A percentile compares a stretch with the other conserved stretches of the same genome.
phyloP scores from a whole-genome alignment of 2,113 vertebrate species.

The Neogobius melanostomus region DNA sequence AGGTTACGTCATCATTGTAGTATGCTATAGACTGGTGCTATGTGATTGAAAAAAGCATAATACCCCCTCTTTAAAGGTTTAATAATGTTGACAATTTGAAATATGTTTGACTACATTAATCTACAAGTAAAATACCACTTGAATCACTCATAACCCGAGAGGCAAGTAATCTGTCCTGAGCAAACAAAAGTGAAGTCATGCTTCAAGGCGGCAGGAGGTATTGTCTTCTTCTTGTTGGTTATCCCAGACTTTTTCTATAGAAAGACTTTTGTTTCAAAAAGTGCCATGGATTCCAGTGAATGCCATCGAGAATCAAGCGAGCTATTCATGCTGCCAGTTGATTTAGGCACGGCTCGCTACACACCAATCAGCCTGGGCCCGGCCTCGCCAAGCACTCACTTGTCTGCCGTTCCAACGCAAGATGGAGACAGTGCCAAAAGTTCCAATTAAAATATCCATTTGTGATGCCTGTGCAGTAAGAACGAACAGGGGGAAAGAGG shows the following conservation, averaged over 20 bases:
- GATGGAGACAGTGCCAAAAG: slow-evolving; percentile 79
- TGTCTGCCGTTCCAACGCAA: slow-evolving; percentile 74
- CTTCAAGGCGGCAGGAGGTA: slow-evolving; percentile 57
- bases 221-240: slow-evolving; percentile 55
- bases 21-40: too few species aligned
- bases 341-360: slow-evolving; percentile 74
- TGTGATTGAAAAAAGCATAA: too few species aligned
- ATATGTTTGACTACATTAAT: slow-evolving; percentile 9
- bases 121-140: slow-evolving; percentile 38
- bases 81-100: neutral
- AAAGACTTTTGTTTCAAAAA: slow-evolving; percentile 51
- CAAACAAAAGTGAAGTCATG: slow-evolving; percentile 61
- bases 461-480: slow-evolving; percentile 69
- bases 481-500: slow-evolving; percentile 34
- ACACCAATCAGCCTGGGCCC: slow-evolving; percentile 69
- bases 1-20: too few species aligned
- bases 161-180: slow-evolving; percentile 42
- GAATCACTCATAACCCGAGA: slow-evolving; percentile 35
- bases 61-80: too few species aligned
- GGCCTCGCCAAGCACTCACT: slow-evolving; percentile 65
- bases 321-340: slow-evolving; percentile 74
- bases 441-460: slow-evolving; percentile 77
- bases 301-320: slow-evolving; percentile 68
- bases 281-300: slow-evolving; percentile 62
- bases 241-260: slow-evolving; percentile 47